phyloP scores from a whole-genome alignment of 2,797 vertebrate species.

The Myripristis jacobus region DNA sequence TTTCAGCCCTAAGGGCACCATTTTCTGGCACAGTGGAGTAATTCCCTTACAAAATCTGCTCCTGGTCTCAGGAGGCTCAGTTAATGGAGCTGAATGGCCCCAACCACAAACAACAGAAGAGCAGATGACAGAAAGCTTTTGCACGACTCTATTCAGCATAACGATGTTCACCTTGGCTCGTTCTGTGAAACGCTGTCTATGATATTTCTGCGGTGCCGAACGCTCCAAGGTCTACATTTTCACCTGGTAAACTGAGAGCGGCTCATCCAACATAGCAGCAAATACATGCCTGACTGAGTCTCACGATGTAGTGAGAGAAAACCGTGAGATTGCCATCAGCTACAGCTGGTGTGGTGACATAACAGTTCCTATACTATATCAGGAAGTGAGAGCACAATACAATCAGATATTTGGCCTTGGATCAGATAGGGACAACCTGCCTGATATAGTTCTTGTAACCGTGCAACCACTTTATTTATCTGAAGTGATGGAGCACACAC shows the following conservation, averaged over 20 bases:
- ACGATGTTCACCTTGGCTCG: not conserved
- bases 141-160: not conserved
- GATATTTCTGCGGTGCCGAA: not conserved
- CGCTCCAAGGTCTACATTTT: not conserved
- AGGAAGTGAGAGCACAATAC: conserved; percentile 65
- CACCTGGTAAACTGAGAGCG: not conserved
- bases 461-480: conserved; percentile 5
- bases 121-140: not conserved
- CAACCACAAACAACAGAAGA: not conserved
- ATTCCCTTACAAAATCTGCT: conserved; percentile 20
- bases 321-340: conserved; percentile 19
- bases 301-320: conserved; percentile 6
- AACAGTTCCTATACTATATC: conserved; percentile 25
- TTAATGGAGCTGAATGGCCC: conserved; percentile 13
- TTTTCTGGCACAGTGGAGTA: conserved; percentile 41
- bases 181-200: not conserved
- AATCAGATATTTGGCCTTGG: conserved; percentile 44
- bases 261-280: conserved; percentile 6
- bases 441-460: conserved; percentile 48
- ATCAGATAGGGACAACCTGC: conserved; percentile 31
- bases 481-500: conserved; percentile 4
- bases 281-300: conserved; percentile 1
- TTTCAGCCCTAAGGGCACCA: conserved; percentile 38
- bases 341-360: conserved; percentile 17
- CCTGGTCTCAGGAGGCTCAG: conserved; percentile 23